Base-by-base conservation (phyloP, 2,113 vertebrate species). In the Siniperca knerii region DNA sequence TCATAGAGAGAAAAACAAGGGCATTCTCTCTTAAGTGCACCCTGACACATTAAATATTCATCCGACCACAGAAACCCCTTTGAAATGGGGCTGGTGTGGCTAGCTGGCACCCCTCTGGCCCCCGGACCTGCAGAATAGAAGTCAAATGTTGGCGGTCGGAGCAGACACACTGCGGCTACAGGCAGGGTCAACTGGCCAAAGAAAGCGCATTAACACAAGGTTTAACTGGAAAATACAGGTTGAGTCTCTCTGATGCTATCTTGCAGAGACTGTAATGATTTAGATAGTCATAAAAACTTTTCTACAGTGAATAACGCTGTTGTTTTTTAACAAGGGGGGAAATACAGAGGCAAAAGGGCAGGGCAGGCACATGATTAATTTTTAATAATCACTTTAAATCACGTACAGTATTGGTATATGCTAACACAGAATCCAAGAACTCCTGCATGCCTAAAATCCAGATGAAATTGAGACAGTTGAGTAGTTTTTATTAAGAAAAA, bases 11-110 rank as follows among this genome's bases (percentile, higher is more conserved):
- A 94, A 96, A 96, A 96, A 94, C 89, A 84, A 93, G 85, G 82
- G 88, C 94, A 94, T 96, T 95, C 92, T 94, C 90, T 94, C 91
- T 95, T 96, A 96, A 96, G 95, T 96, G 95, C 95, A 96, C 92
- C 92, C 90, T 93, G 90, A 94, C 89, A 90, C 95, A 96, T 96
- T 88, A 96, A 96, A 96, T 95, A 96, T 96, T 96, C 92, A 96
- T 96, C 89, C 69, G 8, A 92, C 96, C 95, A 87, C 95, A 93
- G 87, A 93, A 94, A 92, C 92, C 92, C 90, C 88, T 94, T 90
- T 91, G 83, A 94, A 94, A 94, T 86, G 87, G 90, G 88, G 90
- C 83, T 52, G 62, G 82, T 75, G 86, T 90, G 87, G 72, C 87
- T 89, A 62, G 68, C 54, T 29, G 75, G 91, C 86, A 91, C 91